Percentiles rank a stretch among this genome's conserved stretches.
phyloP scores from a whole-genome alignment of 1,140 invertebrate genomes.

The Andrena cerasifolii region DNA sequence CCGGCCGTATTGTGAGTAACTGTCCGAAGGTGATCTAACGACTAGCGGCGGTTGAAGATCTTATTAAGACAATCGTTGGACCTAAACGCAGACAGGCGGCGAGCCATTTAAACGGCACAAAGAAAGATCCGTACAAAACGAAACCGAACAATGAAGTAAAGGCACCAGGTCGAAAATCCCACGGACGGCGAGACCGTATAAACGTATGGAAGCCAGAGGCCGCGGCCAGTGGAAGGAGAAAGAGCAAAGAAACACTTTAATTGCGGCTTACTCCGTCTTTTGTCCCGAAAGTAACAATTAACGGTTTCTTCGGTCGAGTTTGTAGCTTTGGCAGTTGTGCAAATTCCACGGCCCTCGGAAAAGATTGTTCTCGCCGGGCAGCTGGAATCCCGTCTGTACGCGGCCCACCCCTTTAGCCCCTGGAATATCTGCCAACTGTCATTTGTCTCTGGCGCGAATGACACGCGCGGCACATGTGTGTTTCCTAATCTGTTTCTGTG shows the following conservation, averaged over 20 bases:
- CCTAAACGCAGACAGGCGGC: too few species aligned
- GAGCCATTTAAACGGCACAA: neutral
- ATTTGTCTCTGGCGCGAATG: constrained; percentile 8
- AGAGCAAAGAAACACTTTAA: neutral
- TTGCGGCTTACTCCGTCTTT: neutral
- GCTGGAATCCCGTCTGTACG: neutral
- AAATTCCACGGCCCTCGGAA: neutral
- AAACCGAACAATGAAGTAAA: neutral
- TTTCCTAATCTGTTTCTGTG: constrained; percentile 24
- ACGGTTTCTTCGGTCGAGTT: constrained; percentile 5
- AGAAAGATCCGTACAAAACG: neutral
- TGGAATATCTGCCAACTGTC: constrained; percentile 14
- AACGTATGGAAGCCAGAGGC: neutral
- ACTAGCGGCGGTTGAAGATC: too few species aligned
- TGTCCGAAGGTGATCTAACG: too few species aligned
- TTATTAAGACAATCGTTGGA: too few species aligned
- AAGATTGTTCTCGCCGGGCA: neutral
- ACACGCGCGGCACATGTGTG: constrained; percentile 11
- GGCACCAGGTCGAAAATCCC: neutral
- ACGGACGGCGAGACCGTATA: neutral
- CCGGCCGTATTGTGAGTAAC: too few species aligned
- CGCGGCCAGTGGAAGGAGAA: neutral
- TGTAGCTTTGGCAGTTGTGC: neutral
- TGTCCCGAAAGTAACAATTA: neutral
- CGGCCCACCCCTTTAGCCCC: neutral